Evolutionary conservation across 2,888 invertebrate species (phyloP), one percentile per base, ranked within the genome.

Genomic region (Isoperla grammatica): DNA sequence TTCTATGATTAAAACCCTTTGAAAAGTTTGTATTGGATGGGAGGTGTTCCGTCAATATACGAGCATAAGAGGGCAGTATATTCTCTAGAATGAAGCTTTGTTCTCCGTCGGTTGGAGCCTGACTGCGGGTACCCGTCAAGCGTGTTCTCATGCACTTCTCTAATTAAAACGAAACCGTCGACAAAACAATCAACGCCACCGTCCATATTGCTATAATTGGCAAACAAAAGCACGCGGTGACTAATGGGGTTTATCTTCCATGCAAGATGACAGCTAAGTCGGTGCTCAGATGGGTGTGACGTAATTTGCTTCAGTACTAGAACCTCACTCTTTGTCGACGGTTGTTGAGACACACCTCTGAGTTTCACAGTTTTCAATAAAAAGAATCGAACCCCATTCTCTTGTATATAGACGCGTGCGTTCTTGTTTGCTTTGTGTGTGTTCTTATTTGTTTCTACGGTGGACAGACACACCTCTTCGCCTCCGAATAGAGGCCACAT

Each of bases 391-490:
- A 17, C 2, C 1, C 22, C 19, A 46, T 19, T 46, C 20, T 46
- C 17, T 12, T 22, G 19, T 5, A 46, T n/a, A n/a, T n/a, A 20
- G 19, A 46, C 29, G 20, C 46, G 46, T 5, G 22, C 19, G 13
- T 46, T 46, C 20, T 46, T 17, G 17, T 46, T 20, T n/a, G 19
- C 6, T 20, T 22, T 12, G 5, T n/a, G 46, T 22, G 42, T 42
- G 39, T 39, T 15, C n/a, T n/a, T 50, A 50, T 50, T 50, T 50
- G 50, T 50, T 50, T 50, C 37, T 35, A 9, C 11, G 15, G 12
- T 12, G 22, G 53, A 19, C 37, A 37, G 53, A 19, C 37, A 37
- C 53, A 53, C 53, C 53, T 53, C 53, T 12, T 50, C 50, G 35
- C 50, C 50, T 50, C 19, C 29, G n/a, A 35, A 50, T 35, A 50